Base-by-base conservation (phyloP, 2,888 invertebrate genomes). In the Drosophila picticornis region DNA sequence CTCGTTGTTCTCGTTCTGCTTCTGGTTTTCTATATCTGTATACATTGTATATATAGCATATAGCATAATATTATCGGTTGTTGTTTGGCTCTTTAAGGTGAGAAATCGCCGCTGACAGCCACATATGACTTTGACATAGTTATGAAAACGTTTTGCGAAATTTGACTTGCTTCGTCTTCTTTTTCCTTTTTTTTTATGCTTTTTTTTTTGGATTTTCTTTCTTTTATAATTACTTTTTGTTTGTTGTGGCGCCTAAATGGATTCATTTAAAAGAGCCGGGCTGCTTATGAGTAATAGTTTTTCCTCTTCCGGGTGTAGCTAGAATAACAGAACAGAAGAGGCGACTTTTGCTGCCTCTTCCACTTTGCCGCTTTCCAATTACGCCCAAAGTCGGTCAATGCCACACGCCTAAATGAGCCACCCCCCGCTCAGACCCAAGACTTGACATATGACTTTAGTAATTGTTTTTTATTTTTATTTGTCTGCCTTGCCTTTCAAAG, bases 101-200 rank as follows among this genome's bases (percentile, higher is more conserved):
- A 60, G 25, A 25, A 43, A 52, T 31, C 25, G 31, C 0, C 40
- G 57, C 59, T 60, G 71, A 64, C 72, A 60, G 57, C 60, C 40
- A 25, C 46, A 40, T 51, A 61, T 76, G 88, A 85, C 85, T 84
- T 85, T 85, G 85, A 88, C 85, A 85, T 81, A 81, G 81, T 85
- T 84, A 81, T 83, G 19, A 31, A 29, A 29, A 13, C 55, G 43
- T 22, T 57, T 19, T 46, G 75, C 71, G 46, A 61, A 67, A 70
- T 58, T 72, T 53, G 25, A 38, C 25, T 50, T 51, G 63, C 48
- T 51, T 75, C 53, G 57, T 40, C 32, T 61, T 64, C 50, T 58
- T 59, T 68, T 46, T 40, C 13, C 43, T 43, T 36, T 53, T 11
- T 57, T 9, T 59, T 55, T 27, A 46, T 27, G 13, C 36, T 36